Conservation (phyloP, 2,888 invertebrate genomes). For the Listrodromus nycthemerus region DNA sequence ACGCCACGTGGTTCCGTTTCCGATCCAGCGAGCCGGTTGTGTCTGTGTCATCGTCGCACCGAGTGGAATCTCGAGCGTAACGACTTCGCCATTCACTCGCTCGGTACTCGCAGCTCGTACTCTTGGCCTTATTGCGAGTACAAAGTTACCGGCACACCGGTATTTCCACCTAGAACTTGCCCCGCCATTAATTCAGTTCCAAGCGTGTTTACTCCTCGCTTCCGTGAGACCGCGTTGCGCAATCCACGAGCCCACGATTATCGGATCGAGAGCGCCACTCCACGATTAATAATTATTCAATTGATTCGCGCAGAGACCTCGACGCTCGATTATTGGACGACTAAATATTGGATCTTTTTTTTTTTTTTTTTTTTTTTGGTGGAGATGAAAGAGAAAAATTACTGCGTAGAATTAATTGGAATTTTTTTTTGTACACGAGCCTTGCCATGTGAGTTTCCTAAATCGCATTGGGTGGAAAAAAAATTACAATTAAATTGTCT, state of each 20-base stretch:
- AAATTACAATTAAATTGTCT: too few relatives aligned
- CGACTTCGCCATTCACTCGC: neutral
- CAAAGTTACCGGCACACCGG: conserved; percentile 38
- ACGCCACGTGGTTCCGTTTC: conserved; percentile 32
- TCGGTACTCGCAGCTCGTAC: conserved; percentile 7
- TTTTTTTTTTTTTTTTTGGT: too few relatives aligned
- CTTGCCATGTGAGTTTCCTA: neutral
- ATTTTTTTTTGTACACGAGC: neutral
- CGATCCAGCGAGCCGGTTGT: conserved; percentile 27
- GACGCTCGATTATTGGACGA: too few relatives aligned
- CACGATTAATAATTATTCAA: conserved; percentile 8
- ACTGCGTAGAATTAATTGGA: too few relatives aligned
- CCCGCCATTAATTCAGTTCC: conserved; percentile 31
- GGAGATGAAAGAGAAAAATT: too few relatives aligned
- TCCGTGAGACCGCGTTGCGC: neutral
- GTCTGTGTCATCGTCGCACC: conserved; percentile 38
- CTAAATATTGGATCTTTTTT: too few relatives aligned
- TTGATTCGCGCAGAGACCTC: neutral
- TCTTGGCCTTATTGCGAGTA: conserved; percentile 52
- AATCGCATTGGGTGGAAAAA: too few relatives aligned
- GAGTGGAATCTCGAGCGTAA: conserved; percentile 29
- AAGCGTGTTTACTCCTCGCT: neutral
- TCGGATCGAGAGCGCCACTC: neutral
- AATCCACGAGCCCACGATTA: conserved; percentile 2
- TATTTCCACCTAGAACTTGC: conserved; percentile 38